Percentiles rank a stretch among this genome's conserved stretches.
Evolutionary conservation across 2,113 vertebrate species (phyloP).

Genomic region (Physeter macrocephalus): DNA sequence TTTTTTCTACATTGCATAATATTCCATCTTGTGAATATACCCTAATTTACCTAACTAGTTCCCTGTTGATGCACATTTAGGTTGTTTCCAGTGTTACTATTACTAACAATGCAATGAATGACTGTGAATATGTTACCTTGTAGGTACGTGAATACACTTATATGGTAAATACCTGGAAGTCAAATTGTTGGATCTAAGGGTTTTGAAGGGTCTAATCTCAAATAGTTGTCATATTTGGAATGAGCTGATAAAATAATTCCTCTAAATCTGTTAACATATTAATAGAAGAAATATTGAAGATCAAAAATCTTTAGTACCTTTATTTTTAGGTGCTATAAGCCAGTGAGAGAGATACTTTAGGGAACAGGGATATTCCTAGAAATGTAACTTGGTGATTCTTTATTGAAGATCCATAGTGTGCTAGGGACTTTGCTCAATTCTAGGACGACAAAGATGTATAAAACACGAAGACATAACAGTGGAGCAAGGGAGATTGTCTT

Average conservation of each 20-base stretch:
- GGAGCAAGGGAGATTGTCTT: neutral
- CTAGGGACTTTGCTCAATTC: neutral
- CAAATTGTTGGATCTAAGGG: neutral
- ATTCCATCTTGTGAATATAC: neutral
- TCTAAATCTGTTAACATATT: neutral
- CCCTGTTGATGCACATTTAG: neutral
- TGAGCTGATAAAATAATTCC: slow-evolving; percentile 3
- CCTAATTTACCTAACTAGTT: neutral
- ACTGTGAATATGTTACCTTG: neutral
- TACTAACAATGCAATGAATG: neutral
- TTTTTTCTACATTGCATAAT: neutral
- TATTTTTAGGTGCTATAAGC: neutral
- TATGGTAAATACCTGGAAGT: neutral
- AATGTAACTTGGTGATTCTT: neutral
- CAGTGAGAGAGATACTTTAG: neutral
- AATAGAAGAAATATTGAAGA: neutral
- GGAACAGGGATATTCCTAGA: neutral
- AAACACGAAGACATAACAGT: neutral
- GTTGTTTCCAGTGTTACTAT: neutral
- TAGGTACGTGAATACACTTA: neutral
- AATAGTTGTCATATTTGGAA: slow-evolving; percentile 7
- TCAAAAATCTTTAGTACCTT: neutral
- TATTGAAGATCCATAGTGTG: neutral
- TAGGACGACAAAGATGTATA: neutral
- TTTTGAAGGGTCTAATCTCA: neutral